phyloP scores from a whole-genome alignment of 2,797 vertebrate genomes.

The Acipenser oxyrinchus region DNA sequence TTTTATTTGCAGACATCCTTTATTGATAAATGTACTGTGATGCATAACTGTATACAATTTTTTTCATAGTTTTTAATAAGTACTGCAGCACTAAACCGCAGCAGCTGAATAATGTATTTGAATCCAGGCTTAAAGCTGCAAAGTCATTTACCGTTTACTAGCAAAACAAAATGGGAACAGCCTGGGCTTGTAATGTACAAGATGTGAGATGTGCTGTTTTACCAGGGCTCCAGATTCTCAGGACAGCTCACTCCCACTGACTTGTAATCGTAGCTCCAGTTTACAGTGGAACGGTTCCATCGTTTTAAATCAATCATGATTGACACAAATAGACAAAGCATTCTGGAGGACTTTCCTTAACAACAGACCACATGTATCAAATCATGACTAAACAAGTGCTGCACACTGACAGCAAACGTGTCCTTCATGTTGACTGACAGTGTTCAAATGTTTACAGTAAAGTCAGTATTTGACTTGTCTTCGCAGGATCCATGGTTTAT shows the following conservation, averaged over 20 bases:
- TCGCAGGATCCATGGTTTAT: too few relatives aligned
- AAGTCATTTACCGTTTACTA: constrained; percentile 18
- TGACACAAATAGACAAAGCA: neutral
- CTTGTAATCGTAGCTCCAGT: neutral
- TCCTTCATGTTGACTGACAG: neutral
- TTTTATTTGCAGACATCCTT: too few relatives aligned
- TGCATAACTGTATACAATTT: too few relatives aligned
- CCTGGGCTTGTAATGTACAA: neutral
- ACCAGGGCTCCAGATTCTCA: neutral
- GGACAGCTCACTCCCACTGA: neutral
- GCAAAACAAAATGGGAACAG: neutral
- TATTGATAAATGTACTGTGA: too few relatives aligned
- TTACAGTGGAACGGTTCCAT: neutral
- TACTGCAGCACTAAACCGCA: constrained; percentile 12
- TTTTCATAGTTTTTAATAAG: constrained; percentile 18
- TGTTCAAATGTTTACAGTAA: neutral
- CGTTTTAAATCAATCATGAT: neutral
- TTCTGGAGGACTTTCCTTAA: neutral
- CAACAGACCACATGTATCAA: neutral
- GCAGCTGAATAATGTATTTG: constrained; percentile 36
- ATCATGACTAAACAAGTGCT: neutral
- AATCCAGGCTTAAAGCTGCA: constrained; percentile 45
- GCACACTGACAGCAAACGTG: neutral
- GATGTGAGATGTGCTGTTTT: neutral
- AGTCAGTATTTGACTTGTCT: too few relatives aligned